These are phyloP conservation scores for Phrynocephalus versicolor DNA, from an alignment of 2,113 vertebrate species.

Conservation along the genomic window DNA sequence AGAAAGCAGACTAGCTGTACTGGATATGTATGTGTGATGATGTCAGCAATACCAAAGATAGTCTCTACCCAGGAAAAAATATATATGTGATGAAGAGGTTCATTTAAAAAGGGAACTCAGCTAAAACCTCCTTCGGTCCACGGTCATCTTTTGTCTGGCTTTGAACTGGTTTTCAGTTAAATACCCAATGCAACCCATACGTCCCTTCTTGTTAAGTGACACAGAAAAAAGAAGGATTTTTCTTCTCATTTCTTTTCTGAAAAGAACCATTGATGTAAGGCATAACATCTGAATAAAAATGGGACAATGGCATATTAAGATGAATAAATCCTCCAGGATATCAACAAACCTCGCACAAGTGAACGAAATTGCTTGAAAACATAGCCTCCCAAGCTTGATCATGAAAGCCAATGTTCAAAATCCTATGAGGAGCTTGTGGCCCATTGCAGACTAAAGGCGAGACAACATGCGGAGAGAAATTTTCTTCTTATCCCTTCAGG, in stretches of 20 bases:
- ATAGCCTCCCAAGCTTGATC: too few relatives aligned
- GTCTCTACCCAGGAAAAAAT: neutral
- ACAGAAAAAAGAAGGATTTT: neutral
- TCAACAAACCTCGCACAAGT: neutral
- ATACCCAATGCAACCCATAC: neutral
- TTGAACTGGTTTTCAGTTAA: constrained; percentile 13
- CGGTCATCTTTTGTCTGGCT: constrained; percentile 1
- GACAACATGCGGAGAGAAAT: too few relatives aligned
- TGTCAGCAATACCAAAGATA: constrained; percentile 19
- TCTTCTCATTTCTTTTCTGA: neutral
- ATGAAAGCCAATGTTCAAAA: too few relatives aligned
- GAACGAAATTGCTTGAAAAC: neutral
- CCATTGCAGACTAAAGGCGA: too few relatives aligned
- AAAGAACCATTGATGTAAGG: neutral
- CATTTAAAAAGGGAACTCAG: constrained; percentile 20
- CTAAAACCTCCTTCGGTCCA: neutral
- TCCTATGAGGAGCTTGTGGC: too few relatives aligned
- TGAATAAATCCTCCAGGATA: neutral
- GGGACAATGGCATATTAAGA: neutral
- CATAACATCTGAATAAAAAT: neutral
- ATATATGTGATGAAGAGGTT: constrained; percentile 20
- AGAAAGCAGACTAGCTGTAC: neutral
- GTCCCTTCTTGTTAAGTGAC: neutral
- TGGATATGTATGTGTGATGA: constrained; percentile 1
- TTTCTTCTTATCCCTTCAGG: too few relatives aligned